Percentiles rank a stretch among this genome's conserved stretches.
Evolutionary conservation across 64 coral and sea anemone species (phyloP).

Genomic region (Astreopora myriophthalma): DNA sequence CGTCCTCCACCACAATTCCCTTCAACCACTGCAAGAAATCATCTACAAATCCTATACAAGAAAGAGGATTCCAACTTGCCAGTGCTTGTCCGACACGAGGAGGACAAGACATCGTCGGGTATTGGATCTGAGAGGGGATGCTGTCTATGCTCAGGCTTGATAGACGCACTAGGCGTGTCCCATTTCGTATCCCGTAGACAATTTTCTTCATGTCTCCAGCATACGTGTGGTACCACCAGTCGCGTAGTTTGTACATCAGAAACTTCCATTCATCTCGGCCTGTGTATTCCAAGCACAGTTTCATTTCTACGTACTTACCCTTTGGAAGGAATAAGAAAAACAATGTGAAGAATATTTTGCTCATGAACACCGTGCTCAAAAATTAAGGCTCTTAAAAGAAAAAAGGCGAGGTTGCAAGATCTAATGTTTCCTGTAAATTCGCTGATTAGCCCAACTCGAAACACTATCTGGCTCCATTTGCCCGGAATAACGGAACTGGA

Average conservation of each 20-base stretch:
- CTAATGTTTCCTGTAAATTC: too few relatives aligned
- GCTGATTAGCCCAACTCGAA: too few relatives aligned
- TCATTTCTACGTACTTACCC: background rate
- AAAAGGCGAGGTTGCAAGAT: too few relatives aligned
- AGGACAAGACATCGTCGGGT: slow-evolving; percentile 16
- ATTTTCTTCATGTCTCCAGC: slow-evolving; percentile 43
- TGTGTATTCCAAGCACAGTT: background rate
- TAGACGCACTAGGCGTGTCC: too few relatives aligned
- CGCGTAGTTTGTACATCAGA: slow-evolving; percentile 32
- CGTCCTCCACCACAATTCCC: slow-evolving; percentile 33
- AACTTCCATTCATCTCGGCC: background rate
- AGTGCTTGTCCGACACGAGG: background rate
- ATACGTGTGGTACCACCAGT: slow-evolving; percentile 55
- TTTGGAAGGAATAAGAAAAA: background rate
- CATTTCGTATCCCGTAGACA: slow-evolving; percentile 2
- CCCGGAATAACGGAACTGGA: too few relatives aligned
- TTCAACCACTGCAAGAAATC: slow-evolving; percentile 48
- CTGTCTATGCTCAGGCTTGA: too few relatives aligned
- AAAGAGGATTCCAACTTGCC: background rate
- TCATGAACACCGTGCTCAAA: too few relatives aligned
- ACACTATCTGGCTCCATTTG: too few relatives aligned
- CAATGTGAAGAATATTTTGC: background rate
- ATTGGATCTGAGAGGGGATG: background rate
- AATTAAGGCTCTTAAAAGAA: too few relatives aligned
- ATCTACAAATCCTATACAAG: slow-evolving; percentile 24